Evolutionary conservation across 1,140 invertebrate genomes (phyloP).

Genomic region (Drosophila serrata): DNA sequence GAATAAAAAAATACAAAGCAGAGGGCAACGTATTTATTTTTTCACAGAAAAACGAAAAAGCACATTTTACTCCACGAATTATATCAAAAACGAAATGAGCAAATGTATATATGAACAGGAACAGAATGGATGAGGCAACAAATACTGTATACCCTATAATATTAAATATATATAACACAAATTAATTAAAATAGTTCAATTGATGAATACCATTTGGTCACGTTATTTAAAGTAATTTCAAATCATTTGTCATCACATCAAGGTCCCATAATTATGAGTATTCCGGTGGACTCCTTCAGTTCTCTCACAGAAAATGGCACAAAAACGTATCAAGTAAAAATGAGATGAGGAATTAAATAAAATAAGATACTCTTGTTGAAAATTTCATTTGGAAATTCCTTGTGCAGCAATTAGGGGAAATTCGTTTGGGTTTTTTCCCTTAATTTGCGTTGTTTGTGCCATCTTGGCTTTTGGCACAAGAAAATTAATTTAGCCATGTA

Average conservation of each 20-base stretch:
- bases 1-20: slow-evolving; percentile 30
- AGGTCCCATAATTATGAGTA: not conserved
- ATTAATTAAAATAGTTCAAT: no score
- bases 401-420: slow-evolving; percentile 72
- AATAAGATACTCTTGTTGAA: slow-evolving; percentile 69
- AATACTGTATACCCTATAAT: not conserved
- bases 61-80: slow-evolving; percentile 36
- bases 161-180: not conserved
- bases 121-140: slow-evolving; percentile 7
- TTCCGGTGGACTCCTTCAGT: not conserved
- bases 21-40: slow-evolving; percentile 46
- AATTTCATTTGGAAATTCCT: slow-evolving; percentile 77
- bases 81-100: slow-evolving; percentile 51
- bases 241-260: not conserved
- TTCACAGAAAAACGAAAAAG: slow-evolving; percentile 32
- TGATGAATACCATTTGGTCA: not conserved
- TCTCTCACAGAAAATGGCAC: not conserved
- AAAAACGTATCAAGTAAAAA: slow-evolving; percentile 29
- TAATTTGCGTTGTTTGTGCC: slow-evolving; percentile 20
- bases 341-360: slow-evolving; percentile 57
- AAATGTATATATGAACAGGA: slow-evolving; percentile 16
- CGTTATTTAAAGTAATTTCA: fast-evolving
- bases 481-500: slow-evolving; percentile 66
- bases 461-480: slow-evolving; percentile 20
- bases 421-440: slow-evolving; percentile 34